Evolutionary conservation across 2,888 invertebrate species (phyloP).

Genomic region (Thymelicus lineola): DNA sequence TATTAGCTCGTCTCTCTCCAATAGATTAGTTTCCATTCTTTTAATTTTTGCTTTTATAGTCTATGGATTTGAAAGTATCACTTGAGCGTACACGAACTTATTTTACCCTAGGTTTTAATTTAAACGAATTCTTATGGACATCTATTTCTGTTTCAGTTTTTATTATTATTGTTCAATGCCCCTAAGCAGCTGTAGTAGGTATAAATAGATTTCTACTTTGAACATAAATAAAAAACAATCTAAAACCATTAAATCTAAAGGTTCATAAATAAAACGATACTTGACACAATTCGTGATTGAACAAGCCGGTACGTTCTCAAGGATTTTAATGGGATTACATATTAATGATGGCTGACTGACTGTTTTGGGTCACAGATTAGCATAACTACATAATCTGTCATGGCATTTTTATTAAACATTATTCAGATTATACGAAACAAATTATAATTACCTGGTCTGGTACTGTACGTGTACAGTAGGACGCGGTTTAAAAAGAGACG

Average conservation of each 20-base stretch:
- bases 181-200: background rate
- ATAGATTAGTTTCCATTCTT: background rate
- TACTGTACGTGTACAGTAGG: no score
- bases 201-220: background rate
- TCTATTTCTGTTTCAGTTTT: background rate
- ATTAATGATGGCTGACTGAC: constrained; percentile 14
- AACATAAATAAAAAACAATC: background rate
- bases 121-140: no score
- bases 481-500: no score
- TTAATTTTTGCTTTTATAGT: no score
- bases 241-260: background rate
- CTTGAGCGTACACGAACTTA: no score
- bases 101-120: no score
- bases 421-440: background rate
- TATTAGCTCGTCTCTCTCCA: constrained; percentile 5
- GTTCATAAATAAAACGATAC: constrained; percentile 3
- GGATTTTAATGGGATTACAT: constrained; percentile 24
- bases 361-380: constrained; percentile 19
- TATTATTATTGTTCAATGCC: no score
- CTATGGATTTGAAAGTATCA: no score
- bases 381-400: constrained; percentile 5
- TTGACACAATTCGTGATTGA: constrained; percentile 21
- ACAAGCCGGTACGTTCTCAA: background rate
- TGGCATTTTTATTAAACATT: background rate
- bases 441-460: no score